Percentiles rank a stretch among this genome's conserved stretches.
These are phyloP conservation scores for Digitonthophagus gazella DNA, from an alignment of 2,888 invertebrate species.

Conservation along the genomic window DNA sequence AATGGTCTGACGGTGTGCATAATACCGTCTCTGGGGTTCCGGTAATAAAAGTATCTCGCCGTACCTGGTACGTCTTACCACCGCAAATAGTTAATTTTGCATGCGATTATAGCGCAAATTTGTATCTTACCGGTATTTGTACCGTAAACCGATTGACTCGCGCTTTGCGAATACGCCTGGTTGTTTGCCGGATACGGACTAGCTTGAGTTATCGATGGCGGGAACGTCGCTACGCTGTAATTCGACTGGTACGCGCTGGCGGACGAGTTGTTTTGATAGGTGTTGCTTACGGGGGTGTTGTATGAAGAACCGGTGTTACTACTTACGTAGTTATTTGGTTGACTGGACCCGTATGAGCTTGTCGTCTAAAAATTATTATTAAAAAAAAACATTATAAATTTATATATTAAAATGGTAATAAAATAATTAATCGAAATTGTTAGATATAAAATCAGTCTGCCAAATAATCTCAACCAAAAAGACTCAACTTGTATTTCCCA, in stretches of 20 bases:
- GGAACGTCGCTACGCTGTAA: slow-evolving; percentile 39
- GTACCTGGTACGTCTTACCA: no score
- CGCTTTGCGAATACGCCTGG: slow-evolving; percentile 47
- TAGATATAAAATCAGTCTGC: slow-evolving; percentile 34
- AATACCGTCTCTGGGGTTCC: no score
- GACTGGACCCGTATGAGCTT: slow-evolving; percentile 46
- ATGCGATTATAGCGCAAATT: no score
- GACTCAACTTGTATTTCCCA: neutral
- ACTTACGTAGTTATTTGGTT: slow-evolving; percentile 45
- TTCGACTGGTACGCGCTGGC: slow-evolving; percentile 41
- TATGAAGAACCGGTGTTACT: slow-evolving; percentile 44
- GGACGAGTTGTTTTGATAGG: slow-evolving; percentile 49
- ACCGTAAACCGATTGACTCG: slow-evolving; percentile 50
- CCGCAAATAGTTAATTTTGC: no score
- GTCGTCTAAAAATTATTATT: slow-evolving; percentile 52
- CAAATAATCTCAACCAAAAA: slow-evolving; percentile 21
- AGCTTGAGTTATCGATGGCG: slow-evolving; percentile 46
- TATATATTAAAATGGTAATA: neutral
- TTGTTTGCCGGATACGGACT: slow-evolving; percentile 45
- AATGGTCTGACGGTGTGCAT: no score
- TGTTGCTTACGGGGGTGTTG: slow-evolving; percentile 40
- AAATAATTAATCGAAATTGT: neutral
- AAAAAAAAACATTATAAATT: slow-evolving; percentile 8
- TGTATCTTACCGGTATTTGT: slow-evolving; percentile 43
- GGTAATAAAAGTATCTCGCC: no score